Conservation (phyloP, 2,888 invertebrate species). For the Petrolisthes manimaculis region DNA sequence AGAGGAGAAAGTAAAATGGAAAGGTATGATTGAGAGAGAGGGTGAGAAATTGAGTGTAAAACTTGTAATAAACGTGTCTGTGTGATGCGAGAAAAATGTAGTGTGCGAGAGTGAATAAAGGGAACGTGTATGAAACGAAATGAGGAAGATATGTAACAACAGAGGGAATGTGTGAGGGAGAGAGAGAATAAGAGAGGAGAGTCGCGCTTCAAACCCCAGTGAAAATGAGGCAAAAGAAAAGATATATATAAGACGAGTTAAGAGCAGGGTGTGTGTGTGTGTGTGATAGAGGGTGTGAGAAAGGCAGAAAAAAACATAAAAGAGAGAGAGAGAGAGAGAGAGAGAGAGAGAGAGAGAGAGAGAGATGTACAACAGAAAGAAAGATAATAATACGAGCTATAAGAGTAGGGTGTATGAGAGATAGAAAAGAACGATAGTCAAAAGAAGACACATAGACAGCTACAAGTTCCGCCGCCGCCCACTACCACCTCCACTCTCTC, state of each 20-base stretch:
- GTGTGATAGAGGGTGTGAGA: not conserved
- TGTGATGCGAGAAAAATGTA: no score
- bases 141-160: no score
- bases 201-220: no score
- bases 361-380: not conserved
- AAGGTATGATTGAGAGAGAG: no score
- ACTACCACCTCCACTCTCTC: conserved; percentile 4
- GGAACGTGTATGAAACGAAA: no score
- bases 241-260: not conserved
- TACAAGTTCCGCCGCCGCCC: not conserved
- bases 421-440: conserved; percentile 18
- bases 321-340: conserved; percentile 23
- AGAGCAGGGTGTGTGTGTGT: no score
- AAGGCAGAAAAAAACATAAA: not conserved
- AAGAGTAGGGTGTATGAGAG: conserved; percentile 13
- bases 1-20: no score
- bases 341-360: conserved; percentile 17
- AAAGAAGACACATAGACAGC: not conserved
- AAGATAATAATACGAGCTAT: not conserved
- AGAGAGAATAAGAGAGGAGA: no score
- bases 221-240: not conserved
- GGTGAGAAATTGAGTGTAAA: no score
- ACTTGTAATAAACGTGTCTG: no score
- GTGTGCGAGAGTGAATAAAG: no score
- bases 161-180: no score